Conservation (phyloP, 2,888 invertebrate genomes). For the Amblyjoppa fuscipennis region DNA sequence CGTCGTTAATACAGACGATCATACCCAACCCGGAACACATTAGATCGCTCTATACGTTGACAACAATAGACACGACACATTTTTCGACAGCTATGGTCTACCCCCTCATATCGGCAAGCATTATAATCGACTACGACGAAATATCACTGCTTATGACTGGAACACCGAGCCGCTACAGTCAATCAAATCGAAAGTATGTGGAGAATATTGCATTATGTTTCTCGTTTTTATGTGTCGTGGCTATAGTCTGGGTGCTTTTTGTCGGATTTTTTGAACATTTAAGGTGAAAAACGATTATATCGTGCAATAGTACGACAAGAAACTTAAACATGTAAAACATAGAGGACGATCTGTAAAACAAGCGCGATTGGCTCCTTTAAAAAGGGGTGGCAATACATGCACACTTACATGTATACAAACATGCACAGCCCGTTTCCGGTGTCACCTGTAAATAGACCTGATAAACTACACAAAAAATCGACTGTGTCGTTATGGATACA, state of each 20-base stretch:
- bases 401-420: neutral
- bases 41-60: slow-evolving; percentile 62
- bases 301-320: neutral
- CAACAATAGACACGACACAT: slow-evolving; percentile 41
- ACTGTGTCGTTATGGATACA: neutral
- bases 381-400: neutral
- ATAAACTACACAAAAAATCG: neutral
- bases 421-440: slow-evolving; percentile 1
- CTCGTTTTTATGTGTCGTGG: slow-evolving; percentile 32
- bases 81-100: slow-evolving; percentile 62
- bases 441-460: neutral
- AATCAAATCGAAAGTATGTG: slow-evolving; percentile 8
- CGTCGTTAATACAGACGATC: no score
- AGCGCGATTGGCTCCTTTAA: neutral
- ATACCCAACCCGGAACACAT: no score
- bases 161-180: slow-evolving; percentile 1
- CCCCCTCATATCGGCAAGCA: slow-evolving; percentile 28
- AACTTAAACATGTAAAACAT: neutral
- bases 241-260: neutral
- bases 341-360: neutral
- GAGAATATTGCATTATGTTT: slow-evolving; percentile 41
- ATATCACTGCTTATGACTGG: neutral
- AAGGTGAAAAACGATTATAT: slow-evolving; percentile 20
- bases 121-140: slow-evolving; percentile 14
- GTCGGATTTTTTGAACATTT: neutral